Percentiles rank a stretch among this genome's conserved stretches.
phyloP scores from a whole-genome alignment of 2,797 vertebrate species.

The Acipenser ruthenus region DNA sequence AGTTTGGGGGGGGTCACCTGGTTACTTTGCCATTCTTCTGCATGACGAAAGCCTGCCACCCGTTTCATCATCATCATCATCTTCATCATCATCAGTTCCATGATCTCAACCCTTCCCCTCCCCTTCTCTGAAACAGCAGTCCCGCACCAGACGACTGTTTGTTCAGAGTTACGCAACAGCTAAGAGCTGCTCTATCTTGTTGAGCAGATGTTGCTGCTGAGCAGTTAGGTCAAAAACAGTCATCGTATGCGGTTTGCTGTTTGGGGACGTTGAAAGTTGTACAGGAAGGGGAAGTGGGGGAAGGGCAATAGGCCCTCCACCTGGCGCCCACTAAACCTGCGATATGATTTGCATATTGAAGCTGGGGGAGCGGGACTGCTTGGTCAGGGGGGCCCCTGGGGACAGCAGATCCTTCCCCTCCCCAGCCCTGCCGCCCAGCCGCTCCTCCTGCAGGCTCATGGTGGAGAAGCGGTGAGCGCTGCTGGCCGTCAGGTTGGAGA shows the following conservation, averaged over 20 bases:
- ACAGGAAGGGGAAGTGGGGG: background rate
- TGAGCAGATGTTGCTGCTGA: too few species aligned
- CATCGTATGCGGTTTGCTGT: background rate
- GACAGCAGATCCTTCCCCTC: conserved; percentile 80
- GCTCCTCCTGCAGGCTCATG: conserved; percentile 89
- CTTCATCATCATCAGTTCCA: too few species aligned
- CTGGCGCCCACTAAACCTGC: conserved; percentile 70
- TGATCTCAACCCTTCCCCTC: too few species aligned
- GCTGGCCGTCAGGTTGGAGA: conserved; percentile 53
- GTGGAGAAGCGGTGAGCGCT: conserved; percentile 80
- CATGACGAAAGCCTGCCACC: background rate
- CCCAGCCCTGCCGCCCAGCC: conserved; percentile 68
- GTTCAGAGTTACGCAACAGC: background rate
- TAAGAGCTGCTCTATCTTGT: background rate
- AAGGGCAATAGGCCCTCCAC: background rate
- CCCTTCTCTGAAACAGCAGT: too few species aligned
- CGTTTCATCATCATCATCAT: background rate
- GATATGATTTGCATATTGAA: conserved; percentile 99
- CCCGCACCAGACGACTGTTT: too few species aligned
- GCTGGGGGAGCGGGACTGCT: conserved; percentile 94
- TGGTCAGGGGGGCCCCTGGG: conserved; percentile 80
- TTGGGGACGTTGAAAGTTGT: conserved; percentile 28
- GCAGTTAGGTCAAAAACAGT: too few species aligned
- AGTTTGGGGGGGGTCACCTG: too few species aligned
- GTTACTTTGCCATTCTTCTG: too few species aligned